Conservation (phyloP, 2,113 vertebrate species). For the Scytalopus superciliaris region DNA sequence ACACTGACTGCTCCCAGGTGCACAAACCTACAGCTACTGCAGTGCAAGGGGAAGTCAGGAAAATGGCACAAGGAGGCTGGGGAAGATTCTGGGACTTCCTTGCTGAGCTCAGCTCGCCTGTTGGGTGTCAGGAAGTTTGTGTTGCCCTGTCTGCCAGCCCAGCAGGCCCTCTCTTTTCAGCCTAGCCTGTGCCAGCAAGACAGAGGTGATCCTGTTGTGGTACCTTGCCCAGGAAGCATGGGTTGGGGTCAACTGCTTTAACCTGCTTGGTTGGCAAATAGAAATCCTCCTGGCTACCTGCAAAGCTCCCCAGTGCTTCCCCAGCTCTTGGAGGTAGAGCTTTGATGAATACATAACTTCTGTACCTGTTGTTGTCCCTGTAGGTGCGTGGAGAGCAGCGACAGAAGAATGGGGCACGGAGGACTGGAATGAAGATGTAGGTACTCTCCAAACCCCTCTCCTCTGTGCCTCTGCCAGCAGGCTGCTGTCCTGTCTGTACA, state of each 20-base stretch:
- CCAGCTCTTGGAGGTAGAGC: background rate
- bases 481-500: background rate
- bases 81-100: background rate
- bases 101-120: background rate
- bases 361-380: background rate
- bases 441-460: constrained; percentile 48
- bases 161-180: background rate
- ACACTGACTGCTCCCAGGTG: background rate
- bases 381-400: constrained; percentile 92
- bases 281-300: constrained; percentile 10
- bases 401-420: constrained; percentile 98
- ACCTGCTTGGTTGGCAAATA: background rate
- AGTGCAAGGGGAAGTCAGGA: background rate
- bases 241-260: background rate
- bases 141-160: background rate
- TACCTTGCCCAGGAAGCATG: rapidly evolving
- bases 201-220: rapidly evolving
- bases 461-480: background rate
- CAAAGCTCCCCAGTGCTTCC: background rate
- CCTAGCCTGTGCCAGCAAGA: background rate
- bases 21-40: background rate
- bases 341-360: background rate
- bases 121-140: background rate
- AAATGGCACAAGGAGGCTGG: background rate
- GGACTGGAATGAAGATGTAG: constrained; percentile 99